Evolutionary conservation across 2,888 invertebrate genomes (phyloP).

Genomic region (Erebia aethiops): DNA sequence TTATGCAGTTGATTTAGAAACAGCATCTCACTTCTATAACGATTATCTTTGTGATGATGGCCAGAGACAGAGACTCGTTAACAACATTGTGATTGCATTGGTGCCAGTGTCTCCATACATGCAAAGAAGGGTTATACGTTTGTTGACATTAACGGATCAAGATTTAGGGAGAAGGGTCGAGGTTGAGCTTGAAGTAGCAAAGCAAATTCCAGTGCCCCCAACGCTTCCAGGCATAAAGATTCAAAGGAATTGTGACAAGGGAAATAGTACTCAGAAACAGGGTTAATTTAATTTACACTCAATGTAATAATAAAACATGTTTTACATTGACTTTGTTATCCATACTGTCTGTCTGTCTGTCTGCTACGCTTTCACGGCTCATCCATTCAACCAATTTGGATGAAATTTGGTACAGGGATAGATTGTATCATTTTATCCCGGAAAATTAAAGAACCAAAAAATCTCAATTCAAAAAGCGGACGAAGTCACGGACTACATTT

Average conservation of each 20-base stretch:
- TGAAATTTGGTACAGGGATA: no score
- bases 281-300: no score
- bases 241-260: background rate
- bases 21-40: constrained; percentile 88
- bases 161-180: constrained; percentile 84
- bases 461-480: no score
- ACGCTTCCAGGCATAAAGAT: constrained; percentile 20
- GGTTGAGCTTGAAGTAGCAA: constrained; percentile 23
- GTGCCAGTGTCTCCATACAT: constrained; percentile 73
- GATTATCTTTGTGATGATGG: constrained; percentile 52
- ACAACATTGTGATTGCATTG: constrained; percentile 41
- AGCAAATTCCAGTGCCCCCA: constrained; percentile 23
- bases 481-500: no score
- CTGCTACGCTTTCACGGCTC: no score
- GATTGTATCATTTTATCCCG: no score
- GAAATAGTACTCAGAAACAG: background rate
- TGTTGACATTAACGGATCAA: constrained; percentile 88
- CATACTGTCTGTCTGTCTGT: no score
- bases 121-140: constrained; percentile 88
- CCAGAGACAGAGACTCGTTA: constrained; percentile 43
- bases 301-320: no score
- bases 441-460: no score
- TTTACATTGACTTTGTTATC: no score
- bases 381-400: no score
- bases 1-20: constrained; percentile 66